Conservation (phyloP, 2,113 vertebrate genomes). For the Gallinago undulata region DNA sequence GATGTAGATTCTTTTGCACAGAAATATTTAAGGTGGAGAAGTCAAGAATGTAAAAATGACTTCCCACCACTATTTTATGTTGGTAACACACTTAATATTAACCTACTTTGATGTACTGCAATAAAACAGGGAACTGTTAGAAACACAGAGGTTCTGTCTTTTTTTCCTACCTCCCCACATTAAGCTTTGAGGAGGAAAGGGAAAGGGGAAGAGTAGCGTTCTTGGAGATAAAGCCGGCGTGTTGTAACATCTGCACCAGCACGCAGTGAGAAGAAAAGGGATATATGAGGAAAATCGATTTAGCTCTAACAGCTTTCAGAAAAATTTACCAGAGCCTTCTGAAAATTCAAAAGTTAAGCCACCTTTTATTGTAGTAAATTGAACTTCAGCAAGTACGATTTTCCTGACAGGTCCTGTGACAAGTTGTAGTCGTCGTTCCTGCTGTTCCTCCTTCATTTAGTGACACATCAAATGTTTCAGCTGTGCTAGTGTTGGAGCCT, state of each 20-base stretch:
- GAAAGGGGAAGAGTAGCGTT: background rate
- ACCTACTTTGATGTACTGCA: slow-evolving; percentile 96
- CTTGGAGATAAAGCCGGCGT: background rate
- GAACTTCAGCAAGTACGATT: background rate
- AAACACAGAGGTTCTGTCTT: slow-evolving; percentile 57
- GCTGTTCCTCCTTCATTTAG: background rate
- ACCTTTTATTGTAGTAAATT: background rate
- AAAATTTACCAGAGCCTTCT: background rate
- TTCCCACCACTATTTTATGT: slow-evolving; percentile 84
- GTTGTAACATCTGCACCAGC: background rate
- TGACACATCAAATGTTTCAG: background rate
- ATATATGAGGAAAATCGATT: accelerated
- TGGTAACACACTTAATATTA: slow-evolving; percentile 92
- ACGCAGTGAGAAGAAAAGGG: background rate
- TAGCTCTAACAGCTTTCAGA: background rate
- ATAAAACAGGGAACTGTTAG: slow-evolving; percentile 95
- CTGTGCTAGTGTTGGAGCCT: background rate
- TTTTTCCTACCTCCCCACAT: background rate
- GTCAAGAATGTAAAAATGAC: slow-evolving; percentile 85
- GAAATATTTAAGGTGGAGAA: slow-evolving; percentile 95
- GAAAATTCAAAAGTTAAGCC: background rate
- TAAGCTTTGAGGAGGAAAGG: background rate
- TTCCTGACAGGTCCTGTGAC: background rate
- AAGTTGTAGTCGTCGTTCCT: background rate
- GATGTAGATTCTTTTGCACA: slow-evolving; percentile 96